These are phyloP conservation scores for Nemapogon koenigi DNA, from an alignment of 2,888 invertebrate genomes.

Conservation along the genomic window DNA sequence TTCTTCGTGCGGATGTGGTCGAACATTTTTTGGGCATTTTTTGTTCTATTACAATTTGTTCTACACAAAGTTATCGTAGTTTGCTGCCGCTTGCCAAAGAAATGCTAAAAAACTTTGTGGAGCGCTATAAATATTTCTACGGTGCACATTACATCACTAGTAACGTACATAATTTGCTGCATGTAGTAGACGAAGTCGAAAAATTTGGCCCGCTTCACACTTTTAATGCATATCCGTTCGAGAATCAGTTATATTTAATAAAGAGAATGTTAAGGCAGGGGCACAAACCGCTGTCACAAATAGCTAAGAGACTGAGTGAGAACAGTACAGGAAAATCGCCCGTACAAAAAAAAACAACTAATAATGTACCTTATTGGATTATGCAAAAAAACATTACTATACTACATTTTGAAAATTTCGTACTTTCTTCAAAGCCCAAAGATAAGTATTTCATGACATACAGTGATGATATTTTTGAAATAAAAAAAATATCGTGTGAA, in stretches of 20 bases:
- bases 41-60: constrained; percentile 20
- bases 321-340: background rate
- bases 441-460: constrained; percentile 12
- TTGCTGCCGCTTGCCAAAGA: constrained; percentile 15
- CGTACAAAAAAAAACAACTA: background rate
- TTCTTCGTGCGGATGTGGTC: constrained; percentile 12
- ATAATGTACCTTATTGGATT: background rate
- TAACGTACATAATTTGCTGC: constrained; percentile 16
- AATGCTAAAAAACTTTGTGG: constrained; percentile 12
- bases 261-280: constrained; percentile 11
- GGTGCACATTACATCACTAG: constrained; percentile 13
- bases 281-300: constrained; percentile 11
- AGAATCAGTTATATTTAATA: constrained; percentile 9
- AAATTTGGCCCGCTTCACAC: constrained; percentile 8
- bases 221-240: constrained; percentile 12
- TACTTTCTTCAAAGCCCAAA: background rate
- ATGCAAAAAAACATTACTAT: constrained; percentile 4
- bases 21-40: constrained; percentile 18
- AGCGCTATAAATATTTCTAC: constrained; percentile 11
- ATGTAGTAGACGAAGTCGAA: constrained; percentile 14
- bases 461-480: constrained; percentile 11
- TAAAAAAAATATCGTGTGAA: too few species aligned
- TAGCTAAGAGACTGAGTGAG: constrained; percentile 9
- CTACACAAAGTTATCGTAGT: constrained; percentile 11
- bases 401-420: constrained; percentile 3